phyloP scores from a whole-genome alignment of 2,113 vertebrate species.

The Morone saxatilis region DNA sequence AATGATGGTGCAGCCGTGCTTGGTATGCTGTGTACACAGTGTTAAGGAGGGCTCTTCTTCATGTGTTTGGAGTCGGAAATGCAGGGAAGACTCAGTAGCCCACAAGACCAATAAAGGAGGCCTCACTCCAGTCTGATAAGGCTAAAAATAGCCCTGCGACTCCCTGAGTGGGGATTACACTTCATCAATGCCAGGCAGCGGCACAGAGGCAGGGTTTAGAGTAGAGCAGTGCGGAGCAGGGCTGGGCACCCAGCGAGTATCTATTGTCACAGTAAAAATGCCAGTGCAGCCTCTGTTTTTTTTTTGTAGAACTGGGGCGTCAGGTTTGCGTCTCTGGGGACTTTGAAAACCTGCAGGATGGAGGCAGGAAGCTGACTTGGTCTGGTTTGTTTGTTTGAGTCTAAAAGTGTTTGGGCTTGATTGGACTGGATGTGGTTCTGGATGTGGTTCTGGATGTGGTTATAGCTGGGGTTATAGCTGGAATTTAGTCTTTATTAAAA shows the following conservation, averaged over 20 bases:
- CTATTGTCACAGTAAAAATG: slow-evolving; percentile 18
- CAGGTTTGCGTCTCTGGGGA: not conserved
- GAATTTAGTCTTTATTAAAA: not conserved
- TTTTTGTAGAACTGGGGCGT: slow-evolving; percentile 9
- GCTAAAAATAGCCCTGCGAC: slow-evolving; percentile 77
- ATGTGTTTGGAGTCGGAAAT: not conserved
- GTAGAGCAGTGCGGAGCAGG: slow-evolving; percentile 4
- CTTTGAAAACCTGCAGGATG: not conserved
- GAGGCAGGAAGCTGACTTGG: not conserved
- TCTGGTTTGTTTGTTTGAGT: slow-evolving; percentile 6
- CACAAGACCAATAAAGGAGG: slow-evolving; percentile 52
- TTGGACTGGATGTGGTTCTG: not conserved
- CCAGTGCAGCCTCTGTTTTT: slow-evolving; percentile 24
- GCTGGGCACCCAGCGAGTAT: not conserved
- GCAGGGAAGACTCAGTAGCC: slow-evolving; percentile 46
- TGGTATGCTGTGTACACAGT: not conserved
- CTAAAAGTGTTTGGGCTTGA: not conserved
- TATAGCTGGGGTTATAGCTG: too few relatives aligned
- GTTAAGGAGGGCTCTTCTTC: not conserved
- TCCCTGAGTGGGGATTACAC: slow-evolving; percentile 75
- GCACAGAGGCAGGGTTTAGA: slow-evolving; percentile 50
- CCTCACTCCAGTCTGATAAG: slow-evolving; percentile 54
- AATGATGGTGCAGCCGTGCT: not conserved
- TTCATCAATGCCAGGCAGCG: slow-evolving; percentile 76
- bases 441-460: not conserved